phyloP scores from a whole-genome alignment of 2,797 vertebrate species.

The Sternotherus odoratus region DNA sequence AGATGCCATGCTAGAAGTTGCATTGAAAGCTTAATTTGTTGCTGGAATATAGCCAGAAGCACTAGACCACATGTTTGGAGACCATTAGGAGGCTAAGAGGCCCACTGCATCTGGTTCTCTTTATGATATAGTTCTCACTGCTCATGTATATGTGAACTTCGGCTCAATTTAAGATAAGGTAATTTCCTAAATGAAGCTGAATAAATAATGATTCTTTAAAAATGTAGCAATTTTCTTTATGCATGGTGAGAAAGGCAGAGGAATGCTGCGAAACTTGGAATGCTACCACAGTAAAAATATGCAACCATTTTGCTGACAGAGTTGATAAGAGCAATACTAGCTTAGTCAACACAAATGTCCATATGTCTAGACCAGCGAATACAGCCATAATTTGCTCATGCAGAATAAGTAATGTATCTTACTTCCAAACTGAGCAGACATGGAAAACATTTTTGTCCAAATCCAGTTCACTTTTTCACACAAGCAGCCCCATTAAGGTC shows the following conservation, averaged over 20 bases:
- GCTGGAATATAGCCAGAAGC: slow-evolving; percentile 47
- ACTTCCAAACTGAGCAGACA: slow-evolving; percentile 70
- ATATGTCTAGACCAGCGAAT: slow-evolving; percentile 69
- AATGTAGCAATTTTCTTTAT: slow-evolving; percentile 30
- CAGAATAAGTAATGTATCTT: slow-evolving; percentile 65
- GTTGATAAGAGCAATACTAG: slow-evolving; percentile 42
- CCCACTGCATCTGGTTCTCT: slow-evolving; percentile 31
- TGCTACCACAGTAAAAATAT: slow-evolving; percentile 13
- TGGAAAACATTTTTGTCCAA: slow-evolving; percentile 34
- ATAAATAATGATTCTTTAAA: slow-evolving; percentile 37
- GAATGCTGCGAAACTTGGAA: slow-evolving; percentile 42
- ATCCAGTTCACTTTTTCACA: slow-evolving; percentile 13
- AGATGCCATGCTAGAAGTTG: background rate
- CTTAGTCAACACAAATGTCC: slow-evolving; percentile 65
- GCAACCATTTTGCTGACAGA: slow-evolving; percentile 47
- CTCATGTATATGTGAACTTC: slow-evolving; percentile 31
- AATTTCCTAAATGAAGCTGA: slow-evolving; percentile 44
- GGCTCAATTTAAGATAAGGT: slow-evolving; percentile 30
- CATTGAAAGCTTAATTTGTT: slow-evolving; percentile 39
- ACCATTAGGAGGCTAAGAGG: slow-evolving; percentile 10
- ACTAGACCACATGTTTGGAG: slow-evolving; percentile 44
- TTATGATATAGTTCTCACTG: background rate
- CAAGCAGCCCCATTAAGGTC: background rate
- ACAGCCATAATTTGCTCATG: slow-evolving; percentile 55
- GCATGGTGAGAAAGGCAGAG: slow-evolving; percentile 24